Evolutionary conservation across 2,113 vertebrate species (phyloP).

Genomic region (Malurus alboscapulatus): DNA sequence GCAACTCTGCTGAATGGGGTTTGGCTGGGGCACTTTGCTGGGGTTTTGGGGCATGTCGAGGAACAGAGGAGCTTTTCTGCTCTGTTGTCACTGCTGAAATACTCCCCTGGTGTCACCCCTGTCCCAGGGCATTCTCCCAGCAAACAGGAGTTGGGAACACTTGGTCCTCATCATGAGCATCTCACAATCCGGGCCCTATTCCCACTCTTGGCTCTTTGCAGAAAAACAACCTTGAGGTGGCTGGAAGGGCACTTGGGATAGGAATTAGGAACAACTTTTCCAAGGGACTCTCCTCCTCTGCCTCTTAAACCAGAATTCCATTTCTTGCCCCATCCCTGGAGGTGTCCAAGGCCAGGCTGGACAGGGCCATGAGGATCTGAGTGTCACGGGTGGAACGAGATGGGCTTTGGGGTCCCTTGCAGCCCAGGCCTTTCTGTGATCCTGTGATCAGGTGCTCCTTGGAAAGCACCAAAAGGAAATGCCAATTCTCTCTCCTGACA

Average conservation of each 20-base stretch:
- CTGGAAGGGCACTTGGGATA: not conserved
- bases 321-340: not conserved
- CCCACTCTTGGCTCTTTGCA: not conserved
- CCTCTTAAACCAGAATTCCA: not conserved
- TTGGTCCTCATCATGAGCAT: not conserved
- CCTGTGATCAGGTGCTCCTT: not conserved
- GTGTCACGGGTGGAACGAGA: not conserved
- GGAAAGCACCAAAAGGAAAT: not conserved
- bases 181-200: not conserved
- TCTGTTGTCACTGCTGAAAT: not conserved
- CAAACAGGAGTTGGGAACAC: not conserved
- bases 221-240: not conserved
- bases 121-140: not conserved
- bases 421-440: not conserved
- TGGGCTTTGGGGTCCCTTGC: not conserved
- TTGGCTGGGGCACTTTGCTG: not conserved
- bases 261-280: not conserved
- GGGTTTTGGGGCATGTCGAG: not conserved
- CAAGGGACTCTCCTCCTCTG: not conserved
- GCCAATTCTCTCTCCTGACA: not conserved
- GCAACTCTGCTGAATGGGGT: not conserved
- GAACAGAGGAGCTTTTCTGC: not conserved
- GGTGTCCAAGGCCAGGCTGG: not conserved
- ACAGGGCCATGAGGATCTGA: not conserved
- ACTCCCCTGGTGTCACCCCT: no score